A percentile compares a stretch with the other conserved stretches of the same genome.
Conservation (phyloP, 53 echinoderm and acorn worm species). For the Echinarachnius parma region DNA sequence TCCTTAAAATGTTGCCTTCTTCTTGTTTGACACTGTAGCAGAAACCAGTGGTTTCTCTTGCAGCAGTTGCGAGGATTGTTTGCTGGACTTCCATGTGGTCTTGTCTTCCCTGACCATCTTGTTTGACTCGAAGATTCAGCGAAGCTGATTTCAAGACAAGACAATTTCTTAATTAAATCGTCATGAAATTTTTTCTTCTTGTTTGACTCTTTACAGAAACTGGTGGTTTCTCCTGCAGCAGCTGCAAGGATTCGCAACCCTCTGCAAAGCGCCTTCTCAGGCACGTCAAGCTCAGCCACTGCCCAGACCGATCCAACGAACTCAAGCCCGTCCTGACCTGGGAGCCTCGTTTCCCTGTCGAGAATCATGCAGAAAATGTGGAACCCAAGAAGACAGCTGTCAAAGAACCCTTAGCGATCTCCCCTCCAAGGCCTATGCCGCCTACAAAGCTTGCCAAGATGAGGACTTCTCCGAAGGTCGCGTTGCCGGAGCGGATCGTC, state of each 20-base stretch:
- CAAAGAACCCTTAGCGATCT: not conserved
- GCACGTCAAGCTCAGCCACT: constrained; percentile 27
- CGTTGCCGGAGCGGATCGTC: not conserved
- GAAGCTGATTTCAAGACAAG: too few relatives aligned
- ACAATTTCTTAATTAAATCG: too few relatives aligned
- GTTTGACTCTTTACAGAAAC: constrained; percentile 32
- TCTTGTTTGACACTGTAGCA: too few relatives aligned
- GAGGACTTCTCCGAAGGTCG: not conserved
- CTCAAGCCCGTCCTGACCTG: constrained; percentile 24
- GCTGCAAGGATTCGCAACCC: not conserved
- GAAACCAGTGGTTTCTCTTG: constrained; percentile 12
- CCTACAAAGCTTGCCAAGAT: not conserved
- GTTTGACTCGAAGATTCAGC: too few relatives aligned
- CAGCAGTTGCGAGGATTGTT: constrained; percentile 3
- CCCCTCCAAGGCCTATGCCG: not conserved
- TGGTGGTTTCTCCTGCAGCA: constrained; percentile 6
- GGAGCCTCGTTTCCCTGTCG: constrained; percentile 4
- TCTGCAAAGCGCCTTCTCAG: constrained; percentile 24
- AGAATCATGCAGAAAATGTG: not conserved
- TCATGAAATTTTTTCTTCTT: not conserved
- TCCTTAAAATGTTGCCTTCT: not conserved
- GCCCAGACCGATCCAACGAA: constrained; percentile 26
- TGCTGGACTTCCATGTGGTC: too few relatives aligned
- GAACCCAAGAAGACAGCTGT: constrained; percentile 7
- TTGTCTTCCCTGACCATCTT: too few relatives aligned